Evolutionary conservation across 2,888 invertebrate species (phyloP), one percentile per base, ranked within the genome.

Genomic region (Eucriotettix oculatus): DNA sequence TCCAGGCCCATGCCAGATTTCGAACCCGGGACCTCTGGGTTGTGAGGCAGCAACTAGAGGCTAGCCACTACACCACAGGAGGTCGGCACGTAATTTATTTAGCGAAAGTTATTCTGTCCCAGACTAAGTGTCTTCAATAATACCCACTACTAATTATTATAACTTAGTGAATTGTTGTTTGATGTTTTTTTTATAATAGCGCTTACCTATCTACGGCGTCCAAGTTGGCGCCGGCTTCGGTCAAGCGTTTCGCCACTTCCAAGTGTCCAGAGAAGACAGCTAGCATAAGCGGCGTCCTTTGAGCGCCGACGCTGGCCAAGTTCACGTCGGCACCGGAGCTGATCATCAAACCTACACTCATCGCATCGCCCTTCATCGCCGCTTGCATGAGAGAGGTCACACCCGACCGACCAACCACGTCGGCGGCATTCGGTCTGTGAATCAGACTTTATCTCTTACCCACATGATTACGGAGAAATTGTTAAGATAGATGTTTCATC

Each of bases 321-420:
- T 68, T 66, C 10, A 67, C 62, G 48, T 65, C 64, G 40, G 68
- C 65, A 1, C 68, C 68, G 5, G 61, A 55, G 14, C 60, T 56
- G 11, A 68, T 59, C 40, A 69, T 60, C n/a, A 66, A 60, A 10
- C 60, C 56, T 3, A 66, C 63, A 16, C 68, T 62, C 10, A 58
- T 57, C 7, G 56, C 29, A 53, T 65, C 65, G 9, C 68, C 67
- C 54, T 61, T 64, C 16, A 61, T 63, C 29, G 67, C 62, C 10
- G 69, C 66, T 11, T 66, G 64, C 67, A 67, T 67, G 16, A 69
- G 60, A 10, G 68, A 64, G 0, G 68, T 65, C 56, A 65, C 60
- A n/a, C 68, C 68, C 60, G 62, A 61, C 1, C 62, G 58, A 58
- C 68, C 66, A 48, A 62, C 64, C 42, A 64, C 59, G 29, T 66